Percentiles rank a stretch among this genome's conserved stretches.
Conservation (phyloP, 2,113 vertebrate genomes). For the Amphilophus citrinellus region DNA sequence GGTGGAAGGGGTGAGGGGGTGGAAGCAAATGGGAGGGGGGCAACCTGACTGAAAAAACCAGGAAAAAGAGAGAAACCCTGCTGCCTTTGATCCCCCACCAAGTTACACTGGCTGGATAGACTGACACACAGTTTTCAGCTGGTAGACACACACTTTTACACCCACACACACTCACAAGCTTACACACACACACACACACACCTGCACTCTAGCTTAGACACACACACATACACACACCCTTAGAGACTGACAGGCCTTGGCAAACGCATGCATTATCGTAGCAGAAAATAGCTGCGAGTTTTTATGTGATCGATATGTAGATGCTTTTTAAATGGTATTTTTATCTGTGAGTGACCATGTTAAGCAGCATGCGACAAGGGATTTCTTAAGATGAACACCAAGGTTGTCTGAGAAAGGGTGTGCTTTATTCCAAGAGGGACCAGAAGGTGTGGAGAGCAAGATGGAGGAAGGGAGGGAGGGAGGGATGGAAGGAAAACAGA, state of each 20-base stretch:
- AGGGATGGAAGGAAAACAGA: not conserved
- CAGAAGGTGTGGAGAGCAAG: conserved; percentile 43
- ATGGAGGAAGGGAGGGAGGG: conserved; percentile 16
- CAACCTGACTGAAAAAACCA: conserved; percentile 64
- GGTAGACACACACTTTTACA: conserved; percentile 62
- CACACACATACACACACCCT: conserved; percentile 30
- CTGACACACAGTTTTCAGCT: conserved; percentile 67
- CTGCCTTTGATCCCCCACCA: conserved; percentile 72
- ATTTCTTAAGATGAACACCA: conserved; percentile 48
- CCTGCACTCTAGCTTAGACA: conserved; percentile 19
- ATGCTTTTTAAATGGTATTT: conserved; percentile 60
- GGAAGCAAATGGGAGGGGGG: conserved; percentile 39
- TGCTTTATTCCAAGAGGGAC: conserved; percentile 36
- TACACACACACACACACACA: not conserved
- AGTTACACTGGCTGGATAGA: conserved; percentile 63
- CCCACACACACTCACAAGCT: conserved; percentile 18
- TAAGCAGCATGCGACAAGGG: conserved; percentile 38
- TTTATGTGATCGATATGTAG: conserved; percentile 62
- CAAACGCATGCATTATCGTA: conserved; percentile 47
- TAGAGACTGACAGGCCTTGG: conserved; percentile 49
- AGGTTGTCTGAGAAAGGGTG: conserved; percentile 50
- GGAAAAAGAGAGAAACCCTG: conserved; percentile 61
- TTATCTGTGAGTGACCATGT: conserved; percentile 41
- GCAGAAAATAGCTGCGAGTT: conserved; percentile 60
- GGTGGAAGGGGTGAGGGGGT: conserved; percentile 12